A percentile compares a stretch with the other conserved stretches of the same genome.
Conservation (phyloP, 2,797 vertebrate genomes). For the Manis crassicaudata region DNA sequence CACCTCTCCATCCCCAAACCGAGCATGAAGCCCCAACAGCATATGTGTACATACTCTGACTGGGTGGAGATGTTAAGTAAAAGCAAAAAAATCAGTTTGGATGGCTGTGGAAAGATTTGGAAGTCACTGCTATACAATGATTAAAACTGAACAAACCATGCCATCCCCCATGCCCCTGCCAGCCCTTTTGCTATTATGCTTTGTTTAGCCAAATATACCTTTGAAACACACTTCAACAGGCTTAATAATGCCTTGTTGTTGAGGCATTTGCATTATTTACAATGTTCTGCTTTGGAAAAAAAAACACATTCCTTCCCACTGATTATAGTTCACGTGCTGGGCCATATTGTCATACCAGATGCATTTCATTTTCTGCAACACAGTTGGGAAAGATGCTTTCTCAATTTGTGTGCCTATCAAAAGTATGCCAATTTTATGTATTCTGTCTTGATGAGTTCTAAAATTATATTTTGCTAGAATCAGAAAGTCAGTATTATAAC, state of each 20-base stretch:
- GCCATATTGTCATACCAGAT: constrained; percentile 78
- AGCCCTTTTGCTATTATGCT: not conserved
- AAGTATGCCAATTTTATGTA: constrained; percentile 77
- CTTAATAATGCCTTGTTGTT: not conserved
- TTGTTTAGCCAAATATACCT: not conserved
- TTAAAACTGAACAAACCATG: not conserved
- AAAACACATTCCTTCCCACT: not conserved
- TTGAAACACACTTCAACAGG: not conserved
- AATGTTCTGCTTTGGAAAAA: constrained; percentile 20
- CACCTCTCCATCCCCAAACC: not conserved
- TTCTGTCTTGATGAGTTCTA: constrained; percentile 77
- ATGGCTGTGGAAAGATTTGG: constrained; percentile 6
- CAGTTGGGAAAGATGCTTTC: constrained; percentile 74
- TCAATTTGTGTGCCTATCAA: constrained; percentile 75
- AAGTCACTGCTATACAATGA: not conserved
- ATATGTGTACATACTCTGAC: constrained; percentile 53
- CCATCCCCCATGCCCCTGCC: not conserved
- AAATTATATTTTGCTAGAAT: constrained; percentile 73
- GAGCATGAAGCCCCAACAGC: constrained; percentile 59
- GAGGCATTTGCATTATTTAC: constrained; percentile 4
- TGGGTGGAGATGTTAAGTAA: constrained; percentile 24
- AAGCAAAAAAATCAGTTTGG: constrained; percentile 19
- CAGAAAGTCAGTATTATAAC: constrained; percentile 69
- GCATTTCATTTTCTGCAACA: constrained; percentile 72
- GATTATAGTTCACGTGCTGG: constrained; percentile 59